Evolutionary conservation across 1,140 invertebrate genomes (phyloP).

Genomic region (Hylaeus volcanicus): DNA sequence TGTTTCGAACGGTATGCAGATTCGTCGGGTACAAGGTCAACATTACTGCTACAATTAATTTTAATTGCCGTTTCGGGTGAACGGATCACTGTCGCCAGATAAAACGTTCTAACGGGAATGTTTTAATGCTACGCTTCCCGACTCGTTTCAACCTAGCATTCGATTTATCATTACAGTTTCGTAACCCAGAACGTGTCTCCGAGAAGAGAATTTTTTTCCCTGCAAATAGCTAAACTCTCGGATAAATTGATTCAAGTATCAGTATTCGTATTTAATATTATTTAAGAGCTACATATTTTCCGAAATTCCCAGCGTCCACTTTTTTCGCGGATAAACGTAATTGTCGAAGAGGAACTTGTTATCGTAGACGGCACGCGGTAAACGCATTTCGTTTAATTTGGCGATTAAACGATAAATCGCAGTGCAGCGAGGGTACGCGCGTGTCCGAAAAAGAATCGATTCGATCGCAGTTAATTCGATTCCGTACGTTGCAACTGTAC

Average conservation of each 20-base stretch:
- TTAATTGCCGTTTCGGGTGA: conserved; percentile 38
- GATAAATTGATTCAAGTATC: too few species aligned
- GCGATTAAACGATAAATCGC: neutral
- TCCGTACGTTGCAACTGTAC: neutral
- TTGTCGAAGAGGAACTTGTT: neutral
- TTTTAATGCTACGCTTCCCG: neutral
- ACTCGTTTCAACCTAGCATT: neutral
- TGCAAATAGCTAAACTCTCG: too few species aligned
- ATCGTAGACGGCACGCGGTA: neutral
- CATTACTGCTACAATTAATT: conserved; percentile 42
- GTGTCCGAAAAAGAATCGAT: conserved; percentile 7
- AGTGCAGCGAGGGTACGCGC: neutral
- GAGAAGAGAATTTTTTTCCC: neutral
- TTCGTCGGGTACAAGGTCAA: conserved; percentile 19
- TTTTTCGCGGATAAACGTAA: neutral
- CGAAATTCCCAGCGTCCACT: too few species aligned
- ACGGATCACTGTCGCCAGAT: conserved; percentile 5
- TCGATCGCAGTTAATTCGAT: conserved; percentile 25
- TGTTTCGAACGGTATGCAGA: conserved; percentile 31
- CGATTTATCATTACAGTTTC: conserved; percentile 5
- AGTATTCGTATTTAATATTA: too few species aligned
- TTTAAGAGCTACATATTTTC: too few species aligned
- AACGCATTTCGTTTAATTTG: neutral
- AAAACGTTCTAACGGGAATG: neutral
- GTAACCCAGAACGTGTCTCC: neutral